Evolutionary conservation across 2,888 invertebrate genomes (phyloP), one percentile per base, ranked within the genome.

Genomic region (Drosophila austrosaltans): DNA sequence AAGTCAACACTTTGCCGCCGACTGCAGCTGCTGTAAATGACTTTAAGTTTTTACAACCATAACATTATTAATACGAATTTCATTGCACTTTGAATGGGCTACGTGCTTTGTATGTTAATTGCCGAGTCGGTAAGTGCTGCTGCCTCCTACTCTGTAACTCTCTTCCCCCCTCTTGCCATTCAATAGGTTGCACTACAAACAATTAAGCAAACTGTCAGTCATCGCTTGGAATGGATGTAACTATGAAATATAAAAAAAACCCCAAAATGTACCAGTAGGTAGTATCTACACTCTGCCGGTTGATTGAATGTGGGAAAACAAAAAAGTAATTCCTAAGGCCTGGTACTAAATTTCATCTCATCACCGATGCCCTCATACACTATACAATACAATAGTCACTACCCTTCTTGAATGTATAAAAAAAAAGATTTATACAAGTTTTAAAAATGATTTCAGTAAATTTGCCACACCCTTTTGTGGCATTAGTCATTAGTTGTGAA

Each of bases 91-190:
- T 62, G 75, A 75, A 71, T 72, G 56, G 60, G 61, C 69, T 77
- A 86, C 85, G 87, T 88, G 85, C 78, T 74, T 83, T 83, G 89
- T 76, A 78, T 88, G 82, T 76, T 77, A 88, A 85, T 88, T 76
- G 67, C 77, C 61, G 42, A 72, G 70, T 61, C 59, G 48, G 40
- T 66, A 76, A 62, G 68, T 75, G 30, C 59, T 53, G 30, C 59
- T 36, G 3, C 48, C 16, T 25, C 4, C 7, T 20, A 20, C 44
- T 22, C 44, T 2, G 2, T 4, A 8, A 2, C 36, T 2, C 36
- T 8, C 36, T 36, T 8, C 8, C 10, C 1, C 8, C 8, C 36
- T 36, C 10, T 36, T 36, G 1, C 42, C 60, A 20, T 32, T 25
- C 42, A 25, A 57, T 71, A 22, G 69, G 48, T 58, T 65, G 65